Percentiles rank a stretch among this genome's conserved stretches.
Evolutionary conservation across 2,888 invertebrate species (phyloP).

Genomic region (Microctonus hyperodae): DNA sequence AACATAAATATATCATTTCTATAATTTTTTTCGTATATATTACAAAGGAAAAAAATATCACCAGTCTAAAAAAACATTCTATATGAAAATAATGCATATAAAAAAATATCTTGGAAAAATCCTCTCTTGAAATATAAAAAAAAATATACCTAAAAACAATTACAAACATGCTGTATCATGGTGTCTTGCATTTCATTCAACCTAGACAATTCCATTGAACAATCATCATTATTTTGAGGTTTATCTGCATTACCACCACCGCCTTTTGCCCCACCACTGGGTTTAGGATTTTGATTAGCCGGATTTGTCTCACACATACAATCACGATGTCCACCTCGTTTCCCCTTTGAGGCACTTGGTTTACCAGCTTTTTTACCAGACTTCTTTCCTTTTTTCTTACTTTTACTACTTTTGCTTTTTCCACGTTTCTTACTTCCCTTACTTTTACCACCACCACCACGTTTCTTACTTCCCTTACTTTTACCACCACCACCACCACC

Average conservation of each 20-base stretch:
- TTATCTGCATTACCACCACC: slow-evolving; percentile 2
- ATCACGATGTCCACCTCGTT: neutral
- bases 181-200: neutral
- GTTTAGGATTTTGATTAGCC: neutral
- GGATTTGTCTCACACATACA: slow-evolving; percentile 3
- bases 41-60: neutral
- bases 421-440: neutral
- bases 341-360: neutral
- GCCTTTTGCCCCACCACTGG: neutral
- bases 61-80: neutral
- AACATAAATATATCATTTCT: neutral
- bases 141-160: neutral
- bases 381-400: slow-evolving; percentile 24
- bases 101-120: neutral
- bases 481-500: neutral
- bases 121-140: neutral
- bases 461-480: neutral
- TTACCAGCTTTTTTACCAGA: neutral
- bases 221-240: neutral
- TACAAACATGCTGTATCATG: neutral
- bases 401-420: slow-evolving; percentile 14
- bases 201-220: neutral
- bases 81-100: neutral
- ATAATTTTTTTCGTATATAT: neutral
- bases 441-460: slow-evolving; percentile 17